These are phyloP conservation scores for Zoroaster sp. DNA, from an alignment of 53 echinoderm and acorn worm species.

Conservation along the genomic window DNA sequence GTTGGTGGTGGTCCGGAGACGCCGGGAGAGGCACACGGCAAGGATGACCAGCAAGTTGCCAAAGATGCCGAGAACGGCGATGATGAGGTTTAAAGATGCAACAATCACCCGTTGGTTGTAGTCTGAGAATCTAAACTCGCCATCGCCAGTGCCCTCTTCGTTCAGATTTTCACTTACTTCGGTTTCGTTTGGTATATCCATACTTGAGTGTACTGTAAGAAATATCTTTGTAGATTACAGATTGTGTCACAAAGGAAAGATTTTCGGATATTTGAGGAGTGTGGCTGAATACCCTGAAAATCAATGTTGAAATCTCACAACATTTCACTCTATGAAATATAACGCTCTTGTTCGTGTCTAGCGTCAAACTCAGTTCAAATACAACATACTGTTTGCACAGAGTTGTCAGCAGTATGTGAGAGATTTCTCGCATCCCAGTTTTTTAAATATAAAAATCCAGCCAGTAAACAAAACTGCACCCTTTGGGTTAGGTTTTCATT, in stretches of 20 bases:
- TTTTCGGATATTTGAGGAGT: too few species aligned
- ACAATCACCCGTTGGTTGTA: conserved; percentile 65
- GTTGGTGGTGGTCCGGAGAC: conserved; percentile 83
- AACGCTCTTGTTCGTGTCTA: too few species aligned
- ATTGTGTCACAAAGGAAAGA: too few species aligned
- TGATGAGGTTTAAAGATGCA: conserved; percentile 53
- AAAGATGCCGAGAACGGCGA: conserved; percentile 55
- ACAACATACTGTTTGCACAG: too few species aligned
- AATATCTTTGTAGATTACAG: background rate
- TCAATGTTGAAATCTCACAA: too few species aligned
- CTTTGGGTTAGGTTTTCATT: background rate
- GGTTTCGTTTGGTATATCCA: conserved; percentile 10
- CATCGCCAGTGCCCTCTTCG: background rate
- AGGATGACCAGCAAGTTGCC: conserved; percentile 81
- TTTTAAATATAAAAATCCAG: background rate
- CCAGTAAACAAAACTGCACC: background rate
- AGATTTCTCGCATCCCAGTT: background rate
- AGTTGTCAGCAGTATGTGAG: background rate
- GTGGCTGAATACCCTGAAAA: too few species aligned
- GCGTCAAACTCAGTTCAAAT: too few species aligned
- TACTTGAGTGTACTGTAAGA: background rate
- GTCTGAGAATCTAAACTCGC: conserved; percentile 31
- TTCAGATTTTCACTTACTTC: background rate
- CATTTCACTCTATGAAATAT: too few species aligned
- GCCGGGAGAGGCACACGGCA: conserved; percentile 71